Base-by-base conservation (phyloP, 2,888 invertebrate genomes). In the Lasioglossum malachurum region DNA sequence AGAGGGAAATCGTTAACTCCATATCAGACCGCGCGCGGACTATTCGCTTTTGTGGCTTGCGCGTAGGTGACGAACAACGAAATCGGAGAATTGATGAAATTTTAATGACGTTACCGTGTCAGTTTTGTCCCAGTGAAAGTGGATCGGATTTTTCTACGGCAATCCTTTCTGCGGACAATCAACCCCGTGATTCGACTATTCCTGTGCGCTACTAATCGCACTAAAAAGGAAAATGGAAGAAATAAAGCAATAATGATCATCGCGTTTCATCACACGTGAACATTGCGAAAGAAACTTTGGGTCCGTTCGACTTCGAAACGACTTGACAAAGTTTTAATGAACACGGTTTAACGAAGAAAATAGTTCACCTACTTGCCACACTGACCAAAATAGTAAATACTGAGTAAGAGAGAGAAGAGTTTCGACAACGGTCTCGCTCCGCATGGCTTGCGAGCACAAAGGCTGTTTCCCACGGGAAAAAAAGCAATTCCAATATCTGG, bases 401-500 rank as follows among this genome's bases (percentile, higher is more conserved):
- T 3, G 46, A 14, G 38, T 7, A 38, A 44, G 14, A n/a, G 19
- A 53, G 72, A 44, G 41, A 84, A 82, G 83, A 83, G 73, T 19
- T 85, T 86, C 77, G 83, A 74, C 83, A 72, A 64, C 74, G 10
- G 1, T 86, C 76, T 87, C 87, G 78, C 84, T 69, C 80, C 85
- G 85, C 89, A 83, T 86, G 84, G 86, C 81, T 86, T 83, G 86
- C 84, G 82, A 75, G 67, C 72, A 84, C 84, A 81, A 87, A 88
- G 87, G 84, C 77, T 49, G 72, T 44, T 71, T 78, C 73, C 80
- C 80, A 80, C 75, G 78, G n/a, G n/a, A n/a, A 69, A 80, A 87
- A 87, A 87, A 86, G 72, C 76, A 80, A 80, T 86, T 87, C 60
- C 85, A 80, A 86, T 82, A 86, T 80, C 80, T 77, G 74, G 38